Conservation (phyloP, 2,797 vertebrate genomes). For the Chaunax sp. region DNA sequence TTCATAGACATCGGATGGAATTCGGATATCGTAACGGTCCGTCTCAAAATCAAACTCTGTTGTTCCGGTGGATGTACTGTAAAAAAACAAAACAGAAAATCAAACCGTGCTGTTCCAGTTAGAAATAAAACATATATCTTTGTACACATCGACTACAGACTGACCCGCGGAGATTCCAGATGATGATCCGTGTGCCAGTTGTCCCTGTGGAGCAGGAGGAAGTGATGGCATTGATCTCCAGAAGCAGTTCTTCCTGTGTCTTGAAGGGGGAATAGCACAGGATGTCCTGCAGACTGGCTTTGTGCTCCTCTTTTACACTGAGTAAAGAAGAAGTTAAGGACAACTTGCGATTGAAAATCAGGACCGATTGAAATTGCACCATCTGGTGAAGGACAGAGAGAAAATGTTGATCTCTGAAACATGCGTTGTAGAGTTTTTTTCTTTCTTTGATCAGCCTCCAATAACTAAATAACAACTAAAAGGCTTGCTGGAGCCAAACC, state of each 20-base stretch:
- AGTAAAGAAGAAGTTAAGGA: constrained; percentile 73
- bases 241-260: constrained; percentile 82
- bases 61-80: constrained; percentile 73
- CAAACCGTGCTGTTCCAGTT: background rate
- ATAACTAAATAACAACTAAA: background rate
- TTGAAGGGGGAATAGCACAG: constrained; percentile 87
- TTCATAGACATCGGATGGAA: constrained; percentile 87
- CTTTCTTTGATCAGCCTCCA: too few relatives aligned
- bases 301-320: constrained; percentile 68
- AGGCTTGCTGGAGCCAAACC: background rate
- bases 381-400: too few relatives aligned
- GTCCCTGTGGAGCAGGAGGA: constrained; percentile 50
- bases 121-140: background rate
- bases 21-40: constrained; percentile 92
- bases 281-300: constrained; percentile 88
- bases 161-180: constrained; percentile 95
- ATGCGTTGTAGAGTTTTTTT: too few relatives aligned
- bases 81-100: constrained; percentile 15
- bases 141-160: background rate
- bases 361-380: too few relatives aligned
- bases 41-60: constrained; percentile 91
- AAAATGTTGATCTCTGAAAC: too few relatives aligned
- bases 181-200: constrained; percentile 94
- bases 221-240: constrained; percentile 86
- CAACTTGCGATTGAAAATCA: background rate